Evolutionary conservation across 2,113 vertebrate genomes (phyloP).

Genomic region (Genyomyrus donnyi): DNA sequence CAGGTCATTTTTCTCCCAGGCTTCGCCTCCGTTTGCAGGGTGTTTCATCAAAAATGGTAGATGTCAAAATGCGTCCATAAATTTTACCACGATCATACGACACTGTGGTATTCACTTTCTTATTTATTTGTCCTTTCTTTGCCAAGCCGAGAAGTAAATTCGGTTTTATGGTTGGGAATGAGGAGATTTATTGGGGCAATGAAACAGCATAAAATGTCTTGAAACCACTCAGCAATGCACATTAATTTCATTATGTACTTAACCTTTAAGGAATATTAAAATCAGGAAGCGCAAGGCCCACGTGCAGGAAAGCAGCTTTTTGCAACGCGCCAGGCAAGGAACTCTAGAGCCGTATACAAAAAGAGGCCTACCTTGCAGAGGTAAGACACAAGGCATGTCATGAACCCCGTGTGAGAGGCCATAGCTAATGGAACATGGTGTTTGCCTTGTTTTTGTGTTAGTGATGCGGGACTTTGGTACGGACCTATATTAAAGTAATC

Average conservation of each 20-base stretch:
- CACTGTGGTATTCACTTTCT: slow-evolving; percentile 32
- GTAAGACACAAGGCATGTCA: no score
- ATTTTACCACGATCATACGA: slow-evolving; percentile 36
- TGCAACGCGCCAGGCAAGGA: neutral
- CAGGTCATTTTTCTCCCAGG: neutral
- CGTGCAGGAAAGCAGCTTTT: neutral
- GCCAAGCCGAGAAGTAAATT: slow-evolving; percentile 52
- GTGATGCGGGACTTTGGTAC: neutral
- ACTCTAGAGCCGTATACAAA: neutral
- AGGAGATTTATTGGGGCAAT: slow-evolving; percentile 50
- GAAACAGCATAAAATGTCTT: slow-evolving; percentile 46
- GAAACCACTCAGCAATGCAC: slow-evolving; percentile 38
- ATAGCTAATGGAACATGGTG: neutral
- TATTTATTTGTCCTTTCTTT: slow-evolving; percentile 33
- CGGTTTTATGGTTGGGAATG: slow-evolving; percentile 44
- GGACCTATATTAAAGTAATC: slow-evolving; percentile 6
- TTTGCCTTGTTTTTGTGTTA: neutral
- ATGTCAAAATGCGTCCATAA: slow-evolving; percentile 36
- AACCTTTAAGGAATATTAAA: slow-evolving; percentile 24
- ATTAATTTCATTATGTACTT: slow-evolving; percentile 20
- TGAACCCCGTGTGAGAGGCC: no score
- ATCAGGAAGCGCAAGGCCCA: neutral
- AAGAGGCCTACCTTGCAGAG: neutral
- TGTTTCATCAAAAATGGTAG: neutral
- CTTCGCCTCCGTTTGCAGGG: neutral